Evolutionary conservation across 2,888 invertebrate species (phyloP), one percentile per base, ranked within the genome.

Genomic region (Caenorhabditis sp.): DNA sequence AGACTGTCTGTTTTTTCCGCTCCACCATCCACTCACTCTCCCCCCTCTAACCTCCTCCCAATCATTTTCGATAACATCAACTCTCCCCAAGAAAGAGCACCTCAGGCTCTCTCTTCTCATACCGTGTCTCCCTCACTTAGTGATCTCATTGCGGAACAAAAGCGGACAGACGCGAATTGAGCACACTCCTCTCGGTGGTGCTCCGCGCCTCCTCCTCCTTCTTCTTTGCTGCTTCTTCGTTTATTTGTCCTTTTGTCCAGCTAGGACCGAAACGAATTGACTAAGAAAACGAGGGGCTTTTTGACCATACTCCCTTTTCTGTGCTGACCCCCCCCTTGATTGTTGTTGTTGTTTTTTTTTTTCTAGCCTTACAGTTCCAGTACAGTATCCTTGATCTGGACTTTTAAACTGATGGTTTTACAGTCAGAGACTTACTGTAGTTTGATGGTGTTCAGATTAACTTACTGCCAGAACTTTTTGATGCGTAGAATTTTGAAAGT

Each of bases 161-260:
- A 68, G 66, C 74, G 74, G 75, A 75, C 41, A 47, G n/a, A n/a
- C n/a, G n/a, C 22, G 38, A 24, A 41, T 14, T 28, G 64, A 47
- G 64, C 47, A 47, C 64, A 28, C 28, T 41, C 26, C 16, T 26
- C 41, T 3, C 14, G 8, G 24, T 2, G 38, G 51, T 31, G 38
- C 44, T 44, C 74, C 74, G 74, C 74, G 54, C 74, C 66, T 44
- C 54, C 64, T n/a, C n/a, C n/a, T n/a, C n/a, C n/a, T n/a, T n/a
- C n/a, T n/a, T n/a, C n/a, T n/a, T n/a, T n/a, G n/a, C n/a, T n/a
- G n/a, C n/a, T 47, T 54, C 66, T 56, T 19, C 59, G 58, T 66
- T 64, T 74, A 54, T 74, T 74, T 74, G 74, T 64, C 74, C 63
- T 64, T 73, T 75, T 64, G 58, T 66, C 75, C 66, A 26, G 54